Evolutionary conservation across 2,888 invertebrate species (phyloP).

Genomic region (Auanema freiburgensis): DNA sequence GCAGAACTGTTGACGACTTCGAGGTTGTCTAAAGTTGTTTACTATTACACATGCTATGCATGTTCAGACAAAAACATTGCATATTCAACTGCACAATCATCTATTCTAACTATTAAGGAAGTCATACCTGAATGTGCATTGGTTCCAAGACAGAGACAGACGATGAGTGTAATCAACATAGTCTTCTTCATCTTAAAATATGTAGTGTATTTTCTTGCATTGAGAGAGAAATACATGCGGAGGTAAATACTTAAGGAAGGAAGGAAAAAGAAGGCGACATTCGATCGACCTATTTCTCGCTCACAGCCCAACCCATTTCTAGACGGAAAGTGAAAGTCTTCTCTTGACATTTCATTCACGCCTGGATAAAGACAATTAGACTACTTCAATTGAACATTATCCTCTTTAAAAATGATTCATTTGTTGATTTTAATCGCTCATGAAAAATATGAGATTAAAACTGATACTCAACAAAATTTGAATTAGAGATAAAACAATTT

Average conservation of each 20-base stretch:
- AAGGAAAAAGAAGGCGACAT: conserved; percentile 25
- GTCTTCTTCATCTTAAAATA: conserved; percentile 24
- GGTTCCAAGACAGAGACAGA: conserved; percentile 28
- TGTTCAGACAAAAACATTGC: conserved; percentile 13
- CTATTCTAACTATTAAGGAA: conserved; percentile 13
- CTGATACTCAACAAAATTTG: conserved; percentile 19
- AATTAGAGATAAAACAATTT: conserved; percentile 27
- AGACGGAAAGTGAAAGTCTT: too few relatives aligned
- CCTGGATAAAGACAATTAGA: too few relatives aligned
- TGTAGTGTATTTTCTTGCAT: conserved; percentile 30
- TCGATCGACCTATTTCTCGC: conserved; percentile 33
- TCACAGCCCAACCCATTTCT: too few relatives aligned
- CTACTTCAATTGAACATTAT: too few relatives aligned
- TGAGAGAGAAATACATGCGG: conserved; percentile 29
- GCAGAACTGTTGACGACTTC: conserved; percentile 7
- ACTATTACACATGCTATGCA: conserved; percentile 4
- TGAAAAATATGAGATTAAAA: conserved; percentile 26
- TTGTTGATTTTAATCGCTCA: conserved; percentile 28
- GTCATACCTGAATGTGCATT: conserved; percentile 35
- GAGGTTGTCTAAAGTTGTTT: conserved; percentile 1
- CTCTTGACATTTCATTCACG: too few relatives aligned
- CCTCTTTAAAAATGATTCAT: conserved; percentile 35
- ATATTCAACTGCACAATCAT: conserved; percentile 13
- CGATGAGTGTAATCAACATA: conserved; percentile 30
- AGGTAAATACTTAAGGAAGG: conserved; percentile 34